Base-by-base conservation (phyloP, 2,888 invertebrate species). In the Gibbula magus region DNA sequence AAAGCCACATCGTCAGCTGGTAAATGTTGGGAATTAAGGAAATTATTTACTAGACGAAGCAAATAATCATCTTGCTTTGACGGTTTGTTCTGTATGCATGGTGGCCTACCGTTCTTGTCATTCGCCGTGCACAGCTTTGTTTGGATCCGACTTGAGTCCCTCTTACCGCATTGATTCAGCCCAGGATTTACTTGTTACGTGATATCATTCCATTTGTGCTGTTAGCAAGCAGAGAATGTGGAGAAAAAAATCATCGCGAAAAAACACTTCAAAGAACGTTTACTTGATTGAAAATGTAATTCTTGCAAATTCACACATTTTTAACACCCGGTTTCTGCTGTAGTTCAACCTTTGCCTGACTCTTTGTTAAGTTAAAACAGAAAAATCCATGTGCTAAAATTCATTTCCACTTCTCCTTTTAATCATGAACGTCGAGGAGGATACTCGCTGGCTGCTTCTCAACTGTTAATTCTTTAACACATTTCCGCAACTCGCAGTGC, bases 321-420 rank as follows among this genome's bases (percentile, higher is more conserved):
- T 61, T 61, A 61, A 61, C 61, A 61, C 61, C 61, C 61, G 61
- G 61, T 61, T 22, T 29, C 61, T 25, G 25, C 61, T 61, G 29
- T 61, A n/a, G 61, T 25, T 61, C 61, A 61, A 61, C 25, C 61
- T 61, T 61, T 29, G 29, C 29, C 25, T 25, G 29, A 61, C 29
- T 61, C 61, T 29, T 61, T 61, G 61, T 61, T 61, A 25, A 61
- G 61, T 29, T 61, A 61, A 61, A 61, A 61, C 61, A 61, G 25
- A 61, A 61, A 61, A 61, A 61, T 61, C 61, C 61, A 61, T 61
- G 61, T 61, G 61, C 61, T 61, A 61, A 61, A 61, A 61, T 61
- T 61, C 61, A 61, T 61, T 61, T 61, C 29, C 29, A 29, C 22
- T 61, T 22, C 61, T 61, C 61, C 61, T 29, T 61, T 61, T 61